Percentiles rank a stretch among this genome's conserved stretches.
These are phyloP conservation scores for Pristionchus maxplancki DNA, from an alignment of 2,888 invertebrate species.

Conservation along the genomic window DNA sequence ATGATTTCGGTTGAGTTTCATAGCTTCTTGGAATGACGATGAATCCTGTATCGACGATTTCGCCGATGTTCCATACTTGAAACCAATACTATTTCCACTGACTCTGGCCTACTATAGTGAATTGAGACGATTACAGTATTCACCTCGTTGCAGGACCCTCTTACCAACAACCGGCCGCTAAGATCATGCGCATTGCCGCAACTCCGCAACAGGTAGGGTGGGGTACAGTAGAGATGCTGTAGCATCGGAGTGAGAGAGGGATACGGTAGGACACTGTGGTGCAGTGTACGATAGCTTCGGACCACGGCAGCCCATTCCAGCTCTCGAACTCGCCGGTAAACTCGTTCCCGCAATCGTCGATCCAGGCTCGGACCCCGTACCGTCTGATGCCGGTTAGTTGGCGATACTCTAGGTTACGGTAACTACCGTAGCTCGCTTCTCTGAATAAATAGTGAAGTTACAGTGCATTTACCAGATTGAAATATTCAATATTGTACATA, in stretches of 20 bases:
- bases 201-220: constrained; percentile 11
- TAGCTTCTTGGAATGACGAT: neutral
- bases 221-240: neutral
- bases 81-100: too few relatives aligned
- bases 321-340: neutral
- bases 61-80: too few relatives aligned
- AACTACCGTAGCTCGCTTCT: too few relatives aligned
- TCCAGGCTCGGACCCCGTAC: neutral
- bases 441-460: too few relatives aligned
- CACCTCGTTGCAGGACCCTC: neutral
- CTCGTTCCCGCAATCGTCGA: neutral
- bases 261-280: too few relatives aligned
- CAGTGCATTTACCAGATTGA: too few relatives aligned
- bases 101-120: too few relatives aligned
- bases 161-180: neutral
- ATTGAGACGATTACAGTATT: too few relatives aligned
- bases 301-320: neutral
- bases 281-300: too few relatives aligned
- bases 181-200: neutral
- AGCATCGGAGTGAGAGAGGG: too few relatives aligned
- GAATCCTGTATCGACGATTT: too few relatives aligned
- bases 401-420: neutral
- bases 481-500: too few relatives aligned
- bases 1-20: neutral
- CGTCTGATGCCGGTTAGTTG: neutral